A percentile compares a stretch with the other conserved stretches of the same genome.
Conservation (phyloP, 2,113 vertebrate species). For the Epinephelus lanceolatus region DNA sequence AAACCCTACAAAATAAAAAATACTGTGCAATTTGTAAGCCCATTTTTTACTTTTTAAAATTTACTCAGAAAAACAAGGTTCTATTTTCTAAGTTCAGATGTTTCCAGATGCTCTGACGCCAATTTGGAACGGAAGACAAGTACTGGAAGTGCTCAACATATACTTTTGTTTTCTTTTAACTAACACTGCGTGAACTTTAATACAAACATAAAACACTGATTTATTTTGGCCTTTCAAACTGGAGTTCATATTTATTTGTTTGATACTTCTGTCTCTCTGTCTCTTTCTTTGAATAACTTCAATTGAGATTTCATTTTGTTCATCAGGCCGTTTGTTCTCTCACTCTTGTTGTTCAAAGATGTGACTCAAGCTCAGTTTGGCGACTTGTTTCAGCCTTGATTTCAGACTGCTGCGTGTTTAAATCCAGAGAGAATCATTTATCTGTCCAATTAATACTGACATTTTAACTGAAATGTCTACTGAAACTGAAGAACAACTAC, state of each 20-base stretch:
- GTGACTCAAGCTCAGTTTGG: not conserved
- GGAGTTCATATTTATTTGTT: not conserved
- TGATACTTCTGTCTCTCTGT: not conserved
- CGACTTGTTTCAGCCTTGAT: not conserved
- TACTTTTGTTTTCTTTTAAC: not conserved
- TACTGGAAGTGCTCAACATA: conserved; percentile 18
- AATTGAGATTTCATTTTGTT: conserved; percentile 25
- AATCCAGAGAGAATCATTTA: not conserved
- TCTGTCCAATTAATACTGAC: not conserved
- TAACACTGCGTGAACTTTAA: conserved; percentile 28
- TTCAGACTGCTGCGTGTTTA: not conserved
- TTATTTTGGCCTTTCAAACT: conserved; percentile 19
- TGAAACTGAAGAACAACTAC: not conserved
- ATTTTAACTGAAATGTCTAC: not conserved
- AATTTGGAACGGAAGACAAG: conserved; percentile 17
- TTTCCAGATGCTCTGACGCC: not conserved
- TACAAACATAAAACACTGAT: conserved; percentile 6
- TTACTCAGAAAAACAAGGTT: not conserved
- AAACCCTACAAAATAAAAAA: not conserved
- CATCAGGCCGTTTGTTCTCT: conserved; percentile 32
- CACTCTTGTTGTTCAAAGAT: conserved; percentile 4
- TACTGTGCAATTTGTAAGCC: not conserved
- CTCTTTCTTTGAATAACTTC: too few relatives aligned
- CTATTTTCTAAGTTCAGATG: not conserved
- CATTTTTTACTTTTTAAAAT: not conserved